Conservation (phyloP, 2,113 vertebrate genomes). For the Amblyornis subalaris region DNA sequence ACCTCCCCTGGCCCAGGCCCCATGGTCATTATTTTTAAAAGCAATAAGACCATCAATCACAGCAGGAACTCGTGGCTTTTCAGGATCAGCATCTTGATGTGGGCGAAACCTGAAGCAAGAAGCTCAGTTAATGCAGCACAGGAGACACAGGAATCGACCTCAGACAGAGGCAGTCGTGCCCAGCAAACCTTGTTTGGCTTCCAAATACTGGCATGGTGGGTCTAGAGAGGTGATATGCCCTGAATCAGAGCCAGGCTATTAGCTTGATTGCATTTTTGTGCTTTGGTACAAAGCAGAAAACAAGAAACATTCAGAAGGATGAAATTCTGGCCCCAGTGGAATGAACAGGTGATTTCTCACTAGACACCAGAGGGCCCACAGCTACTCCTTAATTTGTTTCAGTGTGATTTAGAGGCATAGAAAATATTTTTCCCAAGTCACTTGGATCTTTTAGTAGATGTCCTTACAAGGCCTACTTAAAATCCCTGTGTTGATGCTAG, state of each 20-base stretch:
- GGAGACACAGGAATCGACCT: neutral
- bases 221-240: neutral
- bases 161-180: neutral
- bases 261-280: neutral
- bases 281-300: neutral
- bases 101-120: conserved; percentile 46
- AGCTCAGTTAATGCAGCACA: neutral
- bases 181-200: neutral
- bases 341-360: neutral
- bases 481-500: neutral
- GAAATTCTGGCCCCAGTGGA: neutral
- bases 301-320: neutral
- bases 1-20: conserved; percentile 42
- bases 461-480: neutral
- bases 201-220: neutral
- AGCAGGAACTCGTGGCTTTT: conserved; percentile 45
- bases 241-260: neutral
- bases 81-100: conserved; percentile 62
- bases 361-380: neutral
- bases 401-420: neutral
- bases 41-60: conserved; percentile 56
- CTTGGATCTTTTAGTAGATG: neutral
- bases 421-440: neutral
- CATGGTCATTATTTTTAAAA: conserved; percentile 63
- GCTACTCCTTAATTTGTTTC: neutral